Evolutionary conservation across 2,113 vertebrate genomes (phyloP), one percentile per base, ranked within the genome.

Genomic region (Zapus hudsonius): DNA sequence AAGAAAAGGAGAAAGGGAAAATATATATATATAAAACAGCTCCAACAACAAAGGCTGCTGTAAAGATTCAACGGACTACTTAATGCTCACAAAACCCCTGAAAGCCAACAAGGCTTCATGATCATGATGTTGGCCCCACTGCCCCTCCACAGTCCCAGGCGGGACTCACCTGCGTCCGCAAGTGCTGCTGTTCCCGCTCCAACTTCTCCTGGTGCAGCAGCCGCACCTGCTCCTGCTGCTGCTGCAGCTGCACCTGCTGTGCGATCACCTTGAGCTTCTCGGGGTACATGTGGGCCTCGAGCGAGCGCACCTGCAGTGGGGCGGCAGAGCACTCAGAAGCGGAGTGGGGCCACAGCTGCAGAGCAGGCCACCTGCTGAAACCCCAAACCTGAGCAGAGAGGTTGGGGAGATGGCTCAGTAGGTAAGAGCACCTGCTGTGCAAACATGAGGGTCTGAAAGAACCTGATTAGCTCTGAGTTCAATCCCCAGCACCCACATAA

Each of bases 231-330:
- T 99, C 98, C 96, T 99, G 99, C 95, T 98, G 98, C 94, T 99
- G 99, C 97, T 99, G 99, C 87, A 99, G 98, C 97, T 99, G 99
- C 96, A 99, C 98, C 96, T 99, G 99, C 98, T 99, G 99, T 16
- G 99, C 98, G 0, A 99, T 99, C 89, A 98, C 99, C 98, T 99
- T 99, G 97, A 99, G 98, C 97, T 99, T 99, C 97, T 99, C 99
- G 0, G 99, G 99, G 97, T 99, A 99, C 98, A 99, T 97, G 97
- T 99, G 99, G 61, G 98, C 99, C 96, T 99, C 99, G 96, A 99
- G 91, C 0, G 99, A 99, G 87, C 99, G 99, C 96, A 99, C 99
- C 99, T 99, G 97, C 0, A 52, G 0, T 19, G 59, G 33, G 69
- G 0, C 31, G 15, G 52, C 52, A 3, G 2, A 0, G 61, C n/a